These are phyloP conservation scores for Camponotus pennsylvanicus DNA, from an alignment of 1,140 invertebrate genomes.

Conservation along the genomic window DNA sequence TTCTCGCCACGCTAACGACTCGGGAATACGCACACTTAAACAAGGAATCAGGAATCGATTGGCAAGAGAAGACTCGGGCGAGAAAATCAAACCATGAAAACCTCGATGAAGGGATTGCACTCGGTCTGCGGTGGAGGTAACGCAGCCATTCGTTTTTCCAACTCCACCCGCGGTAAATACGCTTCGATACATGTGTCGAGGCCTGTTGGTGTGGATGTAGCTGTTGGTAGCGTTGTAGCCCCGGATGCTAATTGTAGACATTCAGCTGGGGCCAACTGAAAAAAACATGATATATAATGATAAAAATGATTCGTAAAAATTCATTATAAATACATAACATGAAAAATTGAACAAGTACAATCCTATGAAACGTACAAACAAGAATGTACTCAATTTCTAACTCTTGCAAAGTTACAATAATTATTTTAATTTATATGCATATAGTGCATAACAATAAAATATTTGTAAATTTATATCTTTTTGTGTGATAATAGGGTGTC, in stretches of 20 bases:
- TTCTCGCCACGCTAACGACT: background rate
- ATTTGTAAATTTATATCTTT: background rate
- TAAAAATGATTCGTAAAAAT: too few relatives aligned
- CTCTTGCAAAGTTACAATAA: too few relatives aligned
- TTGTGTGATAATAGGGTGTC: too few relatives aligned
- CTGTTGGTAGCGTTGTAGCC: conserved; percentile 41
- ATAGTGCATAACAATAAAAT: too few relatives aligned
- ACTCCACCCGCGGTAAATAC: conserved; percentile 85
- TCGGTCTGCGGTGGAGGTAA: conserved; percentile 87
- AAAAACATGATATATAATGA: conserved; percentile 33
- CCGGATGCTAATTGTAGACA: conserved; percentile 87
- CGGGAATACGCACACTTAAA: background rate
- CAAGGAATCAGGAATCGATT: conserved; percentile 9
- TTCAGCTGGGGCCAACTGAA: conserved; percentile 86
- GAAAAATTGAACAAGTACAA: too few relatives aligned
- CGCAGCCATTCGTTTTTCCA: conserved; percentile 88
- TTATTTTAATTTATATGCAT: too few relatives aligned
- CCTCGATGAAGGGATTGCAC: conserved; percentile 87
- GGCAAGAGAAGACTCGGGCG: background rate
- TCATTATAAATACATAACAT: too few relatives aligned
- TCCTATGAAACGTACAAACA: too few relatives aligned
- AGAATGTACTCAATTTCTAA: too few relatives aligned
- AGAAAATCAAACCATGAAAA: conserved; percentile 82
- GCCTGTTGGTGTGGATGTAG: conserved; percentile 60
- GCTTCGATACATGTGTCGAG: conserved; percentile 87